These are phyloP conservation scores for Anticlea derivata DNA, from an alignment of 2,888 invertebrate genomes.

Conservation along the genomic window DNA sequence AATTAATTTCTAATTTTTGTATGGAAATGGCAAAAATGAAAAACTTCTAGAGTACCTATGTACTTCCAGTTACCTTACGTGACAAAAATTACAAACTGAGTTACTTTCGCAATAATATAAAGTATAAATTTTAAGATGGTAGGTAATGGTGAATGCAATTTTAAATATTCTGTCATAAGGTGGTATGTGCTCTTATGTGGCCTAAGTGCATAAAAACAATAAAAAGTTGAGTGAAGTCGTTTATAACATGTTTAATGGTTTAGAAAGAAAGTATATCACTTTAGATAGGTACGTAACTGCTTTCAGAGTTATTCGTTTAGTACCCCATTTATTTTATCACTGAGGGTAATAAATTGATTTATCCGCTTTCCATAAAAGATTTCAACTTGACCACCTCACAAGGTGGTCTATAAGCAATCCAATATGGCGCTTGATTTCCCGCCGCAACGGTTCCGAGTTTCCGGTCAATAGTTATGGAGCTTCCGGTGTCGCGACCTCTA, in stretches of 20 bases:
- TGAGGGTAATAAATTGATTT: slow-evolving; percentile 13
- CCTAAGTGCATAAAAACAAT: no score
- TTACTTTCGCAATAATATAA: no score
- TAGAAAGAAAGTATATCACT: slow-evolving; percentile 9
- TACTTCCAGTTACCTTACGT: no score
- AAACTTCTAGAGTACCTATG: no score
- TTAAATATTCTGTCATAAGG: no score
- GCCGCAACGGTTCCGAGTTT: slow-evolving; percentile 43
- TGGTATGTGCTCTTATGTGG: no score
- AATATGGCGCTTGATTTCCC: slow-evolving; percentile 54
- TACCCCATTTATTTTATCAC: slow-evolving; percentile 14
- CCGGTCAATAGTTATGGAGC: slow-evolving; percentile 51
- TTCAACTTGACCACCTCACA: slow-evolving; percentile 17
- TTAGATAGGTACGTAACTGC: neutral
- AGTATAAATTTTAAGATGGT: no score
- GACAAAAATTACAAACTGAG: no score
- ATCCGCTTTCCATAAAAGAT: slow-evolving; percentile 25
- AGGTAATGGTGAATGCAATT: no score
- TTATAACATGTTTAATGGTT: neutral
- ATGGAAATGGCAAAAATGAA: no score
- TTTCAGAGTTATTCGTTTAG: slow-evolving; percentile 2
- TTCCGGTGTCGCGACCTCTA: slow-evolving; percentile 46
- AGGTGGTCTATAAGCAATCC: slow-evolving; percentile 24
- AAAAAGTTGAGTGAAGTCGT: no score
- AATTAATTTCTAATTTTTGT: no score